Evolutionary conservation across 2,888 invertebrate species (phyloP).

Genomic region (Rhaphigaster nebulosa): DNA sequence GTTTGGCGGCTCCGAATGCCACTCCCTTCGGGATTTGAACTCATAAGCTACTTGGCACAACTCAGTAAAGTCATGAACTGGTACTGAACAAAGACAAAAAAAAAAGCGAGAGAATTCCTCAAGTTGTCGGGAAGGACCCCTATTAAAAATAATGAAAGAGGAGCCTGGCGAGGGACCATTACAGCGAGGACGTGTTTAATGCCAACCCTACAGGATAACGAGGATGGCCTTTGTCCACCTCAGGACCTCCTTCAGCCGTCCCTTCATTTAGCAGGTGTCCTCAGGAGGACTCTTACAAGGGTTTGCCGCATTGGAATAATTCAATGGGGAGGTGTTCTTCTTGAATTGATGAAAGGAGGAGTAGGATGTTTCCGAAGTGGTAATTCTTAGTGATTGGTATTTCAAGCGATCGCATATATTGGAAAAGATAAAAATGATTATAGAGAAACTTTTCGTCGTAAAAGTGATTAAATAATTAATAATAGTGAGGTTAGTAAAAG

Average conservation of each 20-base stretch:
- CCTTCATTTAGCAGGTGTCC: constrained; percentile 48
- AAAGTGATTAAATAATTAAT: too few species aligned
- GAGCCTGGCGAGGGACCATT: neutral
- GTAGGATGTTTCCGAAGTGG: neutral
- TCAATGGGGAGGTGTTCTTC: neutral
- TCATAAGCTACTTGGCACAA: neutral
- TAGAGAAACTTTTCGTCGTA: too few species aligned
- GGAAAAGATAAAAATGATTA: too few species aligned
- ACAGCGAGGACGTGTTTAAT: constrained; percentile 55
- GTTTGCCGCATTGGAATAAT: constrained; percentile 24
- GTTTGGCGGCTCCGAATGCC: neutral
- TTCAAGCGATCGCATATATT: neutral
- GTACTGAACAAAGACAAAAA: constrained; percentile 18
- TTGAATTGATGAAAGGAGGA: neutral
- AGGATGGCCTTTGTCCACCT: constrained; percentile 47
- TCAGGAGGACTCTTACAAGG: neutral
- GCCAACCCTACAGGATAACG: constrained; percentile 47
- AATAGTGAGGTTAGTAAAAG: too few species aligned
- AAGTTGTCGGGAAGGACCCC: constrained; percentile 27
- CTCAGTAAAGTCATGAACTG: neutral
- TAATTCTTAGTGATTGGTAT: neutral
- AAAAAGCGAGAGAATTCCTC: neutral
- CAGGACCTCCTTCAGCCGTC: neutral
- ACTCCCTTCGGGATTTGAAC: neutral
- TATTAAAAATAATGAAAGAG: constrained; percentile 48